These are phyloP conservation scores for Cydia fagiglandana DNA, from an alignment of 1,140 invertebrate species.

Conservation along the genomic window DNA sequence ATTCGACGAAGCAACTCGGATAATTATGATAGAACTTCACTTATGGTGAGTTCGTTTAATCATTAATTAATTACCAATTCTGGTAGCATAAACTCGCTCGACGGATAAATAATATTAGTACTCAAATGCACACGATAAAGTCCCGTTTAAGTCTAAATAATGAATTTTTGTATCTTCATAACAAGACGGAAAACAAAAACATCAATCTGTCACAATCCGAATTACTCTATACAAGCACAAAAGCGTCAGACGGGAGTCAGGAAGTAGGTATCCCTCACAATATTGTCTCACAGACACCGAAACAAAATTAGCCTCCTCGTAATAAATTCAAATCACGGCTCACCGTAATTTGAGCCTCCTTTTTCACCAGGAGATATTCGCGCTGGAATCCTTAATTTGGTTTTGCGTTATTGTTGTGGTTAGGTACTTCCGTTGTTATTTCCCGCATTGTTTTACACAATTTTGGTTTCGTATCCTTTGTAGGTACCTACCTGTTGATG, in stretches of 20 bases:
- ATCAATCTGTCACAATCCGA: constrained; percentile 5
- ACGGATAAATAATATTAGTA: no score
- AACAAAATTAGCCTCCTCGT: constrained; percentile 69
- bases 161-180: not conserved
- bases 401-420: constrained; percentile 59
- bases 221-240: not conserved
- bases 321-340: constrained; percentile 71
- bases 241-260: constrained; percentile 33
- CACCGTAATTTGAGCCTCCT: constrained; percentile 62
- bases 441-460: constrained; percentile 44
- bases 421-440: constrained; percentile 45
- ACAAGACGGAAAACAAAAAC: constrained; percentile 3
- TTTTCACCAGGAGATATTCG: constrained; percentile 62
- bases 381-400: constrained; percentile 61
- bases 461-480: constrained; percentile 26
- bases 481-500: constrained; percentile 6
- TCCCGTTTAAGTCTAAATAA: not conserved
- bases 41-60: no score
- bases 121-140: not conserved
- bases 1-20: no score
- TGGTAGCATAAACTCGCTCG: no score
- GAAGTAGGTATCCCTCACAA: constrained; percentile 50
- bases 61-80: no score
- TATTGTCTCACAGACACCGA: constrained; percentile 58
- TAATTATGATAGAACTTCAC: no score